Evolutionary conservation across 2,888 invertebrate genomes (phyloP).

Genomic region (Pollenia griseotomentosa): DNA sequence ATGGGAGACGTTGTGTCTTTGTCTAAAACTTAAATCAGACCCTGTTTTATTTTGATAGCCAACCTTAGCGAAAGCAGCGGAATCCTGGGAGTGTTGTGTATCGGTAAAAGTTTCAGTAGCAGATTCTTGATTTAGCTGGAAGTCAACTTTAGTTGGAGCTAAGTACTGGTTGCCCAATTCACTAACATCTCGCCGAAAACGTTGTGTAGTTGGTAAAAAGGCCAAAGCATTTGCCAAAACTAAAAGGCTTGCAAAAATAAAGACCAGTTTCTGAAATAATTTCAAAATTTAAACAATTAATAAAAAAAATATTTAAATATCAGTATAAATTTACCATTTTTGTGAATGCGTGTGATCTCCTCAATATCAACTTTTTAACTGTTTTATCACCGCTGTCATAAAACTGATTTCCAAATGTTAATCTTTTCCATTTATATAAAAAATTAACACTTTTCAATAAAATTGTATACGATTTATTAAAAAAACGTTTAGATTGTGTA

Average conservation of each 20-base stretch:
- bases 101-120: conserved; percentile 36
- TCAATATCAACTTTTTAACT: conserved; percentile 32
- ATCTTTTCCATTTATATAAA: conserved; percentile 63
- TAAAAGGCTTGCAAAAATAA: conserved; percentile 74
- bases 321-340: conserved; percentile 56
- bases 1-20: conserved; percentile 80
- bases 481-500: not conserved
- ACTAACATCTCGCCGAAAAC: conserved; percentile 79
- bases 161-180: conserved; percentile 75
- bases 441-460: conserved; percentile 56
- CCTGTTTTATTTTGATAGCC: conserved; percentile 79
- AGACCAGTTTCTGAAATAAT: conserved; percentile 77
- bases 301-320: not conserved
- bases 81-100: conserved; percentile 32
- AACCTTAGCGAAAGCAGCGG: conserved; percentile 72
- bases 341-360: not conserved
- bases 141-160: conserved; percentile 49
- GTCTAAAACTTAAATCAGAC: conserved; percentile 77
- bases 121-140: conserved; percentile 10
- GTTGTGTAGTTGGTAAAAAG: conserved; percentile 69
- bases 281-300: not conserved
- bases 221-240: conserved; percentile 77
- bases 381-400: not conserved
- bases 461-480: not conserved
- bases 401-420: conserved; percentile 37